Percentiles rank a stretch among this genome's conserved stretches.
Conservation (phyloP, 2,113 vertebrate species). For the Scolopax mira region DNA sequence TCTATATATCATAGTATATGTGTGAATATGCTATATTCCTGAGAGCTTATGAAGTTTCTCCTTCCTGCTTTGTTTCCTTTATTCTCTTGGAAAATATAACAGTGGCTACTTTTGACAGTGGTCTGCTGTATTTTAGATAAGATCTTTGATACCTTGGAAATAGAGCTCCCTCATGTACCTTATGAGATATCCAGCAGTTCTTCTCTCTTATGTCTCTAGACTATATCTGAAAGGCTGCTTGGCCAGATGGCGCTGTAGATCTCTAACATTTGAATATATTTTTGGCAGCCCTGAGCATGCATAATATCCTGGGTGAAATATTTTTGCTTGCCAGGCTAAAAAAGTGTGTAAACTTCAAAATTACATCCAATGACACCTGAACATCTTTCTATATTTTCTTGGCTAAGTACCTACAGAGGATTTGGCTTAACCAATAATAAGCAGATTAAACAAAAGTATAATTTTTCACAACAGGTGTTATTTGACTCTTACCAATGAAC, state of each 20-base stretch:
- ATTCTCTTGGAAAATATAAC: not conserved
- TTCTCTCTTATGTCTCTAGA: conserved; percentile 18
- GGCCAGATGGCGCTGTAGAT: conserved; percentile 55
- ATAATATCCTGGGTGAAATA: conserved; percentile 52
- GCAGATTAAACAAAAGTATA: not conserved
- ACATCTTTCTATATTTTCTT: not conserved
- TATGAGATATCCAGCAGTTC: not conserved
- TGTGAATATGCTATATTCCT: fast-evolving
- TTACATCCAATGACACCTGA: conserved; percentile 8
- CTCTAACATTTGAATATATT: conserved; percentile 51
- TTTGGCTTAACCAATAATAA: not conserved
- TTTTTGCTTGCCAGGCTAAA: conserved; percentile 61
- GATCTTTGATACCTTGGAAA: not conserved
- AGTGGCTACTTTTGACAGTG: not conserved
- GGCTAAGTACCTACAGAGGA: not conserved
- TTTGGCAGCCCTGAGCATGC: conserved; percentile 39
- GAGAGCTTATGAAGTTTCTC: not conserved
- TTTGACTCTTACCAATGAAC: not conserved
- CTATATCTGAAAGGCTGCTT: conserved; percentile 42
- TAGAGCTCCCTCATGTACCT: not conserved
- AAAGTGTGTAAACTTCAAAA: conserved; percentile 58
- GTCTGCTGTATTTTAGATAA: not conserved
- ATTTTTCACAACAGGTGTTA: not conserved
- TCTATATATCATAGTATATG: not conserved
- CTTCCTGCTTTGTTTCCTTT: not conserved